Evolutionary conservation across 2,113 vertebrate genomes (phyloP).

Genomic region (Brienomyrus longianalis): DNA sequence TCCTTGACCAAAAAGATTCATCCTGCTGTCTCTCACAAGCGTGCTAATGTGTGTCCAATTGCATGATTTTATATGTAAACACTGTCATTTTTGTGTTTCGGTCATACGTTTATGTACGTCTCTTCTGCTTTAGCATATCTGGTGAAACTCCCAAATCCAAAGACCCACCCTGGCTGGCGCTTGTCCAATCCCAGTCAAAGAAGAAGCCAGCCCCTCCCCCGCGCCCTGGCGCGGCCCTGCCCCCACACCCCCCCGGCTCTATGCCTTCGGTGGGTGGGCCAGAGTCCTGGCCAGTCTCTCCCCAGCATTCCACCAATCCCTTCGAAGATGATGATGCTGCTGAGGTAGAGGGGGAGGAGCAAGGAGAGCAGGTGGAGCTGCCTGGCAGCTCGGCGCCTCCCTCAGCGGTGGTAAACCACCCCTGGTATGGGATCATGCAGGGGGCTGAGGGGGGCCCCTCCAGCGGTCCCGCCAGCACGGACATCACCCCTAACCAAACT

Average conservation of each 20-base stretch:
- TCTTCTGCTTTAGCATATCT: constrained; percentile 42
- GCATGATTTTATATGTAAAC: neutral
- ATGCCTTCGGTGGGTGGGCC: constrained; percentile 51
- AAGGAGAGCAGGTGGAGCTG: constrained; percentile 33
- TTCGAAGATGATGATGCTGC: constrained; percentile 69
- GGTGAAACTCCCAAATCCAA: constrained; percentile 65
- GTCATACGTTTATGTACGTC: constrained; percentile 38
- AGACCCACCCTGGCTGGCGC: constrained; percentile 88
- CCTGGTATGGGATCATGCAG: constrained; percentile 85
- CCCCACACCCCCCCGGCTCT: constrained; percentile 44
- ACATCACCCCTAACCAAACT: constrained; percentile 37
- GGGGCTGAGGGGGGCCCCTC: constrained; percentile 29
- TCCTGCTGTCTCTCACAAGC: neutral
- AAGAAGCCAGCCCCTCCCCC: constrained; percentile 80
- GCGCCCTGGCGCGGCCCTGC: constrained; percentile 41
- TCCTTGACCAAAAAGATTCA: neutral
- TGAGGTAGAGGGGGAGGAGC: constrained; percentile 32
- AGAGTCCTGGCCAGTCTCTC: constrained; percentile 43
- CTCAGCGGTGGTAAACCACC: constrained; percentile 60
- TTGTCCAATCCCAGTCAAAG: constrained; percentile 79
- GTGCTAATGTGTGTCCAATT: neutral
- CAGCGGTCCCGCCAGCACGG: constrained; percentile 24
- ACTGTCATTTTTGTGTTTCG: neutral
- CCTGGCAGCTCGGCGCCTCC: constrained; percentile 30
- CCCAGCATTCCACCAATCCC: constrained; percentile 72